A percentile compares a stretch with the other conserved stretches of the same genome.
Evolutionary conservation across 2,797 vertebrate species (phyloP).

Genomic region (Phataginus tetradactyla): DNA sequence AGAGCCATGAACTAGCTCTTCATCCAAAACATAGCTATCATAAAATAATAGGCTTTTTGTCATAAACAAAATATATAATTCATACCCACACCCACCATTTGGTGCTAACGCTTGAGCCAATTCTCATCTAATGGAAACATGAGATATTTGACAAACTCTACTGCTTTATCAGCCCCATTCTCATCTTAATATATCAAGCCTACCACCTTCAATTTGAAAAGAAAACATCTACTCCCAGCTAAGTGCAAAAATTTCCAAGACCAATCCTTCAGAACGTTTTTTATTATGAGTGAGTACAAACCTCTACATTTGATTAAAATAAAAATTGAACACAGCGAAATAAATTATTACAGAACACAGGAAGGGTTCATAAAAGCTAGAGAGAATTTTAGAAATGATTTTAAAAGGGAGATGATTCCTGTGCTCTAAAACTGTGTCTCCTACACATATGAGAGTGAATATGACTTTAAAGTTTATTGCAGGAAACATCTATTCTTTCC

Average conservation of each 20-base stretch:
- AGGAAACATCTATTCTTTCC: constrained; percentile 44
- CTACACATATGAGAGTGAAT: background rate
- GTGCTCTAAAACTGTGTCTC: background rate
- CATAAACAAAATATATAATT: background rate
- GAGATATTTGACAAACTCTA: constrained; percentile 11
- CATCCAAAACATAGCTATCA: background rate
- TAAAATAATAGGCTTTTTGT: background rate
- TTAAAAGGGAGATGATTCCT: background rate
- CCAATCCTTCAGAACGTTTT: constrained; percentile 34
- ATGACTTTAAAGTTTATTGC: constrained; percentile 9
- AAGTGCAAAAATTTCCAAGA: constrained; percentile 64
- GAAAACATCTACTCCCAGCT: background rate
- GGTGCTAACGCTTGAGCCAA: background rate
- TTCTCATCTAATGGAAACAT: background rate
- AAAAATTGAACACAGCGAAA: constrained; percentile 38
- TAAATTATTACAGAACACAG: constrained; percentile 60
- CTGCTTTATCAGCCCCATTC: background rate
- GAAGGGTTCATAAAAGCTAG: background rate
- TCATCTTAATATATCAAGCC: background rate
- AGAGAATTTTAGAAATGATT: constrained; percentile 42
- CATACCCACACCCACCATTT: background rate
- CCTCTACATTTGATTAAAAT: constrained; percentile 72
- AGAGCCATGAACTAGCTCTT: background rate
- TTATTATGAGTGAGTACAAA: constrained; percentile 42
- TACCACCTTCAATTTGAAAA: constrained; percentile 29